A percentile compares a stretch with the other conserved stretches of the same genome.
Evolutionary conservation across 2,797 vertebrate genomes (phyloP).

Genomic region (Siniperca obscura): DNA sequence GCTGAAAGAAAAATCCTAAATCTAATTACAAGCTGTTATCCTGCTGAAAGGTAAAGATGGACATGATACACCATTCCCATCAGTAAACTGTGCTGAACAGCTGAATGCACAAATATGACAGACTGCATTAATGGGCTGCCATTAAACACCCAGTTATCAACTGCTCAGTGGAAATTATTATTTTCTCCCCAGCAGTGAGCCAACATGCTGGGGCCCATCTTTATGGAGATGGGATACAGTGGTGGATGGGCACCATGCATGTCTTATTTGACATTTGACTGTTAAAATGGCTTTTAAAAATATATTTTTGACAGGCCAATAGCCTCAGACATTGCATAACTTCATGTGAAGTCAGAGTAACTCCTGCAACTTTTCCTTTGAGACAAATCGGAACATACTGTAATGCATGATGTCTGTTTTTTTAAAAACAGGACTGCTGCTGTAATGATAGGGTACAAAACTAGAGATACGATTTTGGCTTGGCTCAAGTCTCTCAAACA

Average conservation of each 20-base stretch:
- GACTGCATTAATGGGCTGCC: slow-evolving; percentile 13
- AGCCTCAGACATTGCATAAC: slow-evolving; percentile 10
- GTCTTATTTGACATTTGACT: slow-evolving; percentile 26
- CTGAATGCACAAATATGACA: slow-evolving; percentile 23
- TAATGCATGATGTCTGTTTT: slow-evolving; percentile 43
- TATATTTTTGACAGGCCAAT: slow-evolving; percentile 10
- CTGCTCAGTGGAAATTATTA: not conserved
- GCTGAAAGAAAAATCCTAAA: slow-evolving; percentile 8
- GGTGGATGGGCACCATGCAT: not conserved
- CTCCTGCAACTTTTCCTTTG: slow-evolving; percentile 19
- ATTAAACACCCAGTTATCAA: slow-evolving; percentile 29
- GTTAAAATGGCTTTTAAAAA: slow-evolving; percentile 6
- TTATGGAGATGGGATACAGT: slow-evolving; percentile 14
- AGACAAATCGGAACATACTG: slow-evolving; percentile 36
- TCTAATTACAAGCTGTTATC: slow-evolving; percentile 30
- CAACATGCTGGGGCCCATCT: slow-evolving; percentile 16
- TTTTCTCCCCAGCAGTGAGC: slow-evolving; percentile 17
- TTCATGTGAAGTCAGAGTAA: slow-evolving; percentile 16
- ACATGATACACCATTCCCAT: slow-evolving; percentile 4
- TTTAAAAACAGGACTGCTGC: slow-evolving; percentile 32
- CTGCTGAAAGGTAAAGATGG: slow-evolving; percentile 26
- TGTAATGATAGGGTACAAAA: slow-evolving; percentile 49
- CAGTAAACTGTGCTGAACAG: not conserved
- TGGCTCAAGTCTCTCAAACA: slow-evolving; percentile 52
- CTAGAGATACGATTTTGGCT: slow-evolving; percentile 40